phyloP scores from a whole-genome alignment of 2,797 vertebrate species.

The Phyllotis vaccarum region DNA sequence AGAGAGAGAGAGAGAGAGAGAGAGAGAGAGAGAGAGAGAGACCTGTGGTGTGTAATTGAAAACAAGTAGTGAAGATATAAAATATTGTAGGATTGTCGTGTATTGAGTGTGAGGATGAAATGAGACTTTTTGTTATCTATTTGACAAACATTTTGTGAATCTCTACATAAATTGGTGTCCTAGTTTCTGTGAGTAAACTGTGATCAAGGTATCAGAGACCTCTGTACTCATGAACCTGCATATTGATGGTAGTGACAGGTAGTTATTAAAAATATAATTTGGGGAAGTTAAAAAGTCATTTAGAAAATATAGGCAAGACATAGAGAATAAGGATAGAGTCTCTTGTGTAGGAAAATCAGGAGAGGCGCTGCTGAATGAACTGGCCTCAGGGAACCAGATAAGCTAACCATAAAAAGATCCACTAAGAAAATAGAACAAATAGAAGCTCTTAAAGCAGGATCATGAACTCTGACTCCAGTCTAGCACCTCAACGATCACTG shows the following conservation, averaged over 20 bases:
- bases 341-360: neutral
- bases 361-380: neutral
- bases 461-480: neutral
- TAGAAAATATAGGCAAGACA: neutral
- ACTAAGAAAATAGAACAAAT: neutral
- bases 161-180: neutral
- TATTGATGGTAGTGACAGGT: neutral
- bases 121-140: neutral
- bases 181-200: neutral
- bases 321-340: neutral
- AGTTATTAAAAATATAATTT: neutral
- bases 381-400: neutral
- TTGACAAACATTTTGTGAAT: constrained; percentile 1
- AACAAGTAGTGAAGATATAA: neutral
- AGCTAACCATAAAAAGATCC: neutral
- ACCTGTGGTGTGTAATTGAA: neutral
- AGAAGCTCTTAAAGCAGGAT: neutral
- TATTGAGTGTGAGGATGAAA: neutral
- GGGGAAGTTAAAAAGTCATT: neutral
- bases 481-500: neutral
- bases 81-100: neutral
- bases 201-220: neutral
- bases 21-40: neutral
- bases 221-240: neutral
- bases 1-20: neutral